Conservation (phyloP, 92 coral and sea anemone genomes). For the Ricordea florida region DNA sequence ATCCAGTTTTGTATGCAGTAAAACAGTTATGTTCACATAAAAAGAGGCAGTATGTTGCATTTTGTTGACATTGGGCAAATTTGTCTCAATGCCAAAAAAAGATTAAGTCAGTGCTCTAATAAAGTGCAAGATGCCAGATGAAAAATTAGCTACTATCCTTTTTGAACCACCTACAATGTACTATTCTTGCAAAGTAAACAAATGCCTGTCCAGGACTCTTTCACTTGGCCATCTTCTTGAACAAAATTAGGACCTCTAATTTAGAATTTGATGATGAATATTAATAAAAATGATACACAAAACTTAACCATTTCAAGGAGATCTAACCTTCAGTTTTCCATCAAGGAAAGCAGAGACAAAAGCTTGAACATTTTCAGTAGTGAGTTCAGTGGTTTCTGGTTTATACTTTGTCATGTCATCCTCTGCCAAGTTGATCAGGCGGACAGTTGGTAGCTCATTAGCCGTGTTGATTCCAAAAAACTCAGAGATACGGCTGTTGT, state of each 20-base stretch:
- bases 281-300: background rate
- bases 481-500: constrained; percentile 93
- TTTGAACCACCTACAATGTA: too few relatives aligned
- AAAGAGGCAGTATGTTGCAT: too few relatives aligned
- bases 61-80: too few relatives aligned
- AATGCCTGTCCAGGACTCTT: too few relatives aligned
- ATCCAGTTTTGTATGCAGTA: too few relatives aligned
- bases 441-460: constrained; percentile 88
- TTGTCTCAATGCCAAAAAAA: too few relatives aligned
- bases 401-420: constrained; percentile 97
- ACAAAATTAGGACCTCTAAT: background rate
- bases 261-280: too few relatives aligned
- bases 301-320: background rate
- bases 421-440: constrained; percentile 94
- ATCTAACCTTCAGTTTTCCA: constrained; percentile 83
- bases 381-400: constrained; percentile 77
- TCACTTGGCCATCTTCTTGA: background rate
- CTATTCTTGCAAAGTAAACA: too few relatives aligned
- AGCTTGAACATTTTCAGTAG: constrained; percentile 65
- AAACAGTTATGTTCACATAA: too few relatives aligned
- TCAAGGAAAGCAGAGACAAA: constrained; percentile 85
- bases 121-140: too few relatives aligned
- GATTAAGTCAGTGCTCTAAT: too few relatives aligned
- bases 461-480: constrained; percentile 87
- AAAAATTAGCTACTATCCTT: too few relatives aligned